A percentile compares a stretch with the other conserved stretches of the same genome.
Conservation (phyloP, 23 tunicate genomes). For the Trididemnum clinides region DNA sequence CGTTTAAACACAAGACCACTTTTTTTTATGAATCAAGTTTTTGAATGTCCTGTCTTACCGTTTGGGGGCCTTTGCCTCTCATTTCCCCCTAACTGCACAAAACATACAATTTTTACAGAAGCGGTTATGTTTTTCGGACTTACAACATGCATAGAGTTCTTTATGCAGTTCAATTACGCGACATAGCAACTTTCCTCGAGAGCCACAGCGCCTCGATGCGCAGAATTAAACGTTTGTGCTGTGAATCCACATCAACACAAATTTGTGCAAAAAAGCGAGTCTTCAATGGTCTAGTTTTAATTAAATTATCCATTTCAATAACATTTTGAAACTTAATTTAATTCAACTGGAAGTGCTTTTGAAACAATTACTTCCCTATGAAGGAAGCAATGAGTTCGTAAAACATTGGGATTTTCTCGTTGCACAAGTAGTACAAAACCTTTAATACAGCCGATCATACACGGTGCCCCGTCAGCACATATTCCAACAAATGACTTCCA, state of each 20-base stretch:
- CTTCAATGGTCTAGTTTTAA: neutral
- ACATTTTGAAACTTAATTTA: neutral
- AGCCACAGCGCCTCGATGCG: neutral
- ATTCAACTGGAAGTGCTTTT: neutral
- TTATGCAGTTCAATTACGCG: neutral
- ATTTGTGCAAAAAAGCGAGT: neutral
- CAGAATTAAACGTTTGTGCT: neutral
- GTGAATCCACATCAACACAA: neutral
- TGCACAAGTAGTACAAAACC: conserved; percentile 3
- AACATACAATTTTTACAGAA: no score
- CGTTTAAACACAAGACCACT: no score
- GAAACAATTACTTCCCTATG: neutral
- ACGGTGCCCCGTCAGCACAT: conserved; percentile 3
- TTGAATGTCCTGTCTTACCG: no score
- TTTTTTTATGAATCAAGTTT: no score
- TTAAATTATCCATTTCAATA: neutral
- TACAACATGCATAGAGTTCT: neutral
- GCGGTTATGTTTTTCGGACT: no score
- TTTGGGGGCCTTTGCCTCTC: no score
- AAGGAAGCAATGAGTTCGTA: neutral
- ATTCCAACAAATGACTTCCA: neutral
- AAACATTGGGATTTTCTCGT: neutral
- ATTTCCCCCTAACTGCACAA: no score
- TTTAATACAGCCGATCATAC: neutral
- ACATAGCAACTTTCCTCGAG: neutral